A percentile compares a stretch with the other conserved stretches of the same genome.
These are phyloP conservation scores for Aphrocallistes beatrix DNA, from an alignment of 37 sponge, comb jelly and placozoan genomes.

Conservation along the genomic window DNA sequence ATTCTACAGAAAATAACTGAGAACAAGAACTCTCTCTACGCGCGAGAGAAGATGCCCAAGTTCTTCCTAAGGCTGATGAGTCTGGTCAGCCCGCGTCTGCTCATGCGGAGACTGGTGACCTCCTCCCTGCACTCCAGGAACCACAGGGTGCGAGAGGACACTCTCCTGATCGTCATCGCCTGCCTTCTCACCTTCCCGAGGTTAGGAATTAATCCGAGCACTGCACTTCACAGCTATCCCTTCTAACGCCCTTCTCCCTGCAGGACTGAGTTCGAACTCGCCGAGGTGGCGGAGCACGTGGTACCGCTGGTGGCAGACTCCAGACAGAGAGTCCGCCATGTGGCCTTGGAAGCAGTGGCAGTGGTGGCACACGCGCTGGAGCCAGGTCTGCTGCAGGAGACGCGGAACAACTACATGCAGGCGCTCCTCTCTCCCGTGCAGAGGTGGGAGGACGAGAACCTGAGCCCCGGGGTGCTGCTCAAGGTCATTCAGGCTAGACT, in stretches of 20 bases:
- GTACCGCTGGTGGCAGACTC: slow-evolving; percentile 41
- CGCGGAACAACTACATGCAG: neutral
- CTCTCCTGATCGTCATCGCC: slow-evolving; percentile 50
- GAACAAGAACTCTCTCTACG: slow-evolving; percentile 16
- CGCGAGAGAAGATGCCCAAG: slow-evolving; percentile 14
- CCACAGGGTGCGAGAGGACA: slow-evolving; percentile 56
- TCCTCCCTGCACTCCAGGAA: slow-evolving; percentile 30
- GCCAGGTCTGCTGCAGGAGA: slow-evolving; percentile 26
- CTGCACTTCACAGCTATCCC: no score
- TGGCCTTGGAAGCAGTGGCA: slow-evolving; percentile 49
- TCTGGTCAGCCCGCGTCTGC: slow-evolving; percentile 19
- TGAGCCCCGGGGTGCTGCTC: slow-evolving; percentile 27
- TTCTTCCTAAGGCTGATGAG: slow-evolving; percentile 48
- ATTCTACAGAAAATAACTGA: neutral
- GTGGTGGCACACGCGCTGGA: slow-evolving; percentile 41
- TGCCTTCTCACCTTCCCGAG: slow-evolving; percentile 41
- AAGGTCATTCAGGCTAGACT: slow-evolving; percentile 46
- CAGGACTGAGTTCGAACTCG: slow-evolving; percentile 35
- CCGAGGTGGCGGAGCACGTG: slow-evolving; percentile 26
- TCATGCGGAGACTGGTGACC: slow-evolving; percentile 33
- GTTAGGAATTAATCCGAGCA: no score
- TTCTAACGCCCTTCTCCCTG: neutral
- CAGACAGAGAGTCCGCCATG: slow-evolving; percentile 57
- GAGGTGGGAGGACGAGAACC: neutral
- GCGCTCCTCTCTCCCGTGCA: neutral